phyloP scores from a whole-genome alignment of 2,888 invertebrate genomes.

The Napeogenes inachia region DNA sequence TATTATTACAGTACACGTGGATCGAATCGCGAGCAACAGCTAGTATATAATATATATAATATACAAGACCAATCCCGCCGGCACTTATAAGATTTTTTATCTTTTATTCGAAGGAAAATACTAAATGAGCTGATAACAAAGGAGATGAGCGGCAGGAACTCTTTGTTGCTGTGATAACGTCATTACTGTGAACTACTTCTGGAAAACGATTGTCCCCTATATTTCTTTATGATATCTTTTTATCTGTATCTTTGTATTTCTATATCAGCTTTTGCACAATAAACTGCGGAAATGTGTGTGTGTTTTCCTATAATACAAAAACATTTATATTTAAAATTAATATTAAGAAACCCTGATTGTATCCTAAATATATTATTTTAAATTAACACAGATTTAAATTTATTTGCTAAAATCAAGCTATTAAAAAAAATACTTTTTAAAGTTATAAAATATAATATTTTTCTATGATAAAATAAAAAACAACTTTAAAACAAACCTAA shows the following conservation, averaged over 20 bases:
- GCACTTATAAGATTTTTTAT: background rate
- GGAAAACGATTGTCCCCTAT: slow-evolving; percentile 5
- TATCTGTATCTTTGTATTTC: background rate
- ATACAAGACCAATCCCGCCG: too few relatives aligned
- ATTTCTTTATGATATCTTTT: background rate
- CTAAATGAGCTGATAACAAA: slow-evolving; percentile 30
- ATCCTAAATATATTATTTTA: too few relatives aligned
- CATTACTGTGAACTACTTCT: slow-evolving; percentile 17
- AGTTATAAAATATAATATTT: too few relatives aligned
- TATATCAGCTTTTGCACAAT: background rate
- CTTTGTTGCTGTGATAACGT: slow-evolving; percentile 25
- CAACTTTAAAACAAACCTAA: background rate
- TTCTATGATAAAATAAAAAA: background rate
- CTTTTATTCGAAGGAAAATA: slow-evolving; percentile 17
- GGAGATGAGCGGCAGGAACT: slow-evolving; percentile 27
- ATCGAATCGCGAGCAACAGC: too few relatives aligned
- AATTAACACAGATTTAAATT: too few relatives aligned
- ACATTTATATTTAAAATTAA: too few relatives aligned
- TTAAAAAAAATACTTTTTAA: too few relatives aligned
- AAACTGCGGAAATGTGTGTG: background rate
- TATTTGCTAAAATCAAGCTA: too few relatives aligned
- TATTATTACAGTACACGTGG: too few relatives aligned
- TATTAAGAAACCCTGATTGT: too few relatives aligned
- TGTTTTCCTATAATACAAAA: too few relatives aligned
- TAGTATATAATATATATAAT: background rate